phyloP scores from a whole-genome alignment of 1,140 invertebrate genomes.

The Saccostrea echinata region DNA sequence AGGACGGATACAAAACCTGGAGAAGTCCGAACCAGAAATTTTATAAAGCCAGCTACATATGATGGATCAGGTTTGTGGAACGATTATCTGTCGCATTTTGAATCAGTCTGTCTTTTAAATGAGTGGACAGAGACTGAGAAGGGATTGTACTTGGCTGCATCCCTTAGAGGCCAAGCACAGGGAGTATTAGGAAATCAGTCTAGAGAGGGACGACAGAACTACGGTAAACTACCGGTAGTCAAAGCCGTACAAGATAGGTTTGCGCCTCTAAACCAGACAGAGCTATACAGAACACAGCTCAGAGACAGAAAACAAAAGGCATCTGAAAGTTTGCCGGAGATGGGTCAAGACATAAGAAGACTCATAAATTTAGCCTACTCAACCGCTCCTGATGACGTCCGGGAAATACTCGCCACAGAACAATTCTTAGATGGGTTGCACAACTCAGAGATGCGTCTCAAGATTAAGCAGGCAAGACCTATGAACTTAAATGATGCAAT shows the following conservation, averaged over 20 bases:
- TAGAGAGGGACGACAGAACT: constrained; percentile 25
- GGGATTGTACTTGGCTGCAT: constrained; percentile 44
- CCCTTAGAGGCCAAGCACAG: constrained; percentile 45
- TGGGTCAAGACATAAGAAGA: constrained; percentile 50
- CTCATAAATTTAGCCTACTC: constrained; percentile 49
- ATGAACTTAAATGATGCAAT: constrained; percentile 41
- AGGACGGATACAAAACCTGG: background rate
- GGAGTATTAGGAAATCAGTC: constrained; percentile 41
- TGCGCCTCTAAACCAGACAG: constrained; percentile 47
- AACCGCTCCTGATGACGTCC: background rate
- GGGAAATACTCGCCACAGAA: constrained; percentile 45
- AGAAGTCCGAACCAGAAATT: background rate
- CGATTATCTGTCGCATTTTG: constrained; percentile 49
- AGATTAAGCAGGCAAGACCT: constrained; percentile 35
- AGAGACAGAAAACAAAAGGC: constrained; percentile 44
- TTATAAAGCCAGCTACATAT: constrained; percentile 41
- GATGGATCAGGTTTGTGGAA: constrained; percentile 39
- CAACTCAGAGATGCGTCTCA: constrained; percentile 43
- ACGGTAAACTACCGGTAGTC: constrained; percentile 37
- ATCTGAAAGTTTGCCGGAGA: constrained; percentile 47
- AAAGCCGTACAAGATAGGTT: constrained; percentile 50
- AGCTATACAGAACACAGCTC: constrained; percentile 53
- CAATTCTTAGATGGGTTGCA: constrained; percentile 53
- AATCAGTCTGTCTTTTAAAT: constrained; percentile 41
- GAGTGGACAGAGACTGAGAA: constrained; percentile 45